These are phyloP conservation scores for Coranthus polyacanthus DNA, from an alignment of 2,797 vertebrate species.

Conservation along the genomic window DNA sequence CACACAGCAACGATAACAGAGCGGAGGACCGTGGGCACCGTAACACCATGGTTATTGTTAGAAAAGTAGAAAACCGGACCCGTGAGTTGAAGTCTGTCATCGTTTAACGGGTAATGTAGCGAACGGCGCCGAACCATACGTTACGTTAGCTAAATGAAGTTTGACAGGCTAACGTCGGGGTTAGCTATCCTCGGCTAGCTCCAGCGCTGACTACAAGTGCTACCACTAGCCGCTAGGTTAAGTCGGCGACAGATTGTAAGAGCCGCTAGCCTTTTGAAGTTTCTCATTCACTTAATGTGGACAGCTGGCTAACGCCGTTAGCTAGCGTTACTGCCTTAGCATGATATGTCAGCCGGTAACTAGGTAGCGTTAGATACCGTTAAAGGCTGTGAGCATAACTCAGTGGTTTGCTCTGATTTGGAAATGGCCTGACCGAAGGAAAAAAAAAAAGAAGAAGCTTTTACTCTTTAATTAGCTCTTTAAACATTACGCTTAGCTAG, in stretches of 20 bases:
- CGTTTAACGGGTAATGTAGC: neutral
- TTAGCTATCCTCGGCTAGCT: conserved; percentile 52
- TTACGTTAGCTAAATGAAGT: conserved; percentile 45
- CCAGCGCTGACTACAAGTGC: conserved; percentile 24
- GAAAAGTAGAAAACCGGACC: conserved; percentile 12
- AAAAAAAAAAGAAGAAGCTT: too few relatives aligned
- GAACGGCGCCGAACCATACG: neutral
- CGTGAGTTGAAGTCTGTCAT: conserved; percentile 21
- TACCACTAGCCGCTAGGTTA: conserved; percentile 6
- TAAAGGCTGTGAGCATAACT: neutral
- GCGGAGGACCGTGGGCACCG: neutral
- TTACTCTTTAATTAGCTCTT: conserved; percentile 20
- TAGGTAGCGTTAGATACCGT: neutral
- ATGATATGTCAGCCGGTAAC: conserved; percentile 2
- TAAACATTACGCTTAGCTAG: conserved; percentile 25
- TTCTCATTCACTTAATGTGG: conserved; percentile 4
- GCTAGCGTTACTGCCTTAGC: conserved; percentile 5
- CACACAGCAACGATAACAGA: too few relatives aligned
- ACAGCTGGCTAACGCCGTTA: conserved; percentile 9
- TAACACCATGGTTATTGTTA: neutral
- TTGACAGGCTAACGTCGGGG: conserved; percentile 41
- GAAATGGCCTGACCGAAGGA: neutral
- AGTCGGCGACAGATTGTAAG: conserved; percentile 6
- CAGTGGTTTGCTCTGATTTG: neutral
- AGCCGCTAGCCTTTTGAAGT: conserved; percentile 18